Conservation (phyloP, 2,888 invertebrate species). For the Gymnocheta viridis region DNA sequence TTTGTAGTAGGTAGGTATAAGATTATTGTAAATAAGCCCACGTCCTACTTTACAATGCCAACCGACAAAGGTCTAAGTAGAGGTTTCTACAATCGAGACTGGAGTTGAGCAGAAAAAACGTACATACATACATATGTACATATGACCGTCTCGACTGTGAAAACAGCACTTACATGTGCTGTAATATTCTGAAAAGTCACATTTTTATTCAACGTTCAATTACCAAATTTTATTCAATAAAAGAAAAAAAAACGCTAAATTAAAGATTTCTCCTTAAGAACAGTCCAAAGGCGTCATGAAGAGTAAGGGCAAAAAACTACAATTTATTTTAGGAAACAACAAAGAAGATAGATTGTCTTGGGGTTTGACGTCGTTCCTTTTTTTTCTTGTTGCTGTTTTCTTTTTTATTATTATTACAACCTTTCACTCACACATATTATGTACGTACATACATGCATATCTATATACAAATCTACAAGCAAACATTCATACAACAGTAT, state of each 20-base stretch:
- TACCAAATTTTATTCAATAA: not conserved
- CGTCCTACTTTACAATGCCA: too few species aligned
- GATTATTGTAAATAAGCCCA: too few species aligned
- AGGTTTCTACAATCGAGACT: too few species aligned
- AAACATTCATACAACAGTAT: not conserved
- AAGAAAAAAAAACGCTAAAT: conserved; percentile 48
- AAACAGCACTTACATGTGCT: too few species aligned
- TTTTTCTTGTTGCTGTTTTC: conserved; percentile 21
- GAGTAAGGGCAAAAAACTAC: conserved; percentile 24
- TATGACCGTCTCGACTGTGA: not conserved
- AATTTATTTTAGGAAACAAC: conserved; percentile 60
- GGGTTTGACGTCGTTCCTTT: conserved; percentile 37
- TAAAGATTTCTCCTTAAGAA: conserved; percentile 37
- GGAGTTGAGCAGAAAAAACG: not conserved
- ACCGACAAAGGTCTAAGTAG: too few species aligned
- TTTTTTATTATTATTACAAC: conserved; percentile 52
- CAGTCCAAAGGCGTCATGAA: conserved; percentile 54
- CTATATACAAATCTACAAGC: not conserved
- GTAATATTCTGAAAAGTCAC: too few species aligned
- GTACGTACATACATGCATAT: not conserved
- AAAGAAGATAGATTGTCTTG: conserved; percentile 62
- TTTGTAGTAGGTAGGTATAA: too few species aligned
- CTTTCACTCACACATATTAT: conserved; percentile 40
- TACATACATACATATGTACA: not conserved
- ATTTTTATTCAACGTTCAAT: too few species aligned